These are phyloP conservation scores for Diplazon laetatorius DNA, from an alignment of 2,888 invertebrate genomes.

Conservation along the genomic window DNA sequence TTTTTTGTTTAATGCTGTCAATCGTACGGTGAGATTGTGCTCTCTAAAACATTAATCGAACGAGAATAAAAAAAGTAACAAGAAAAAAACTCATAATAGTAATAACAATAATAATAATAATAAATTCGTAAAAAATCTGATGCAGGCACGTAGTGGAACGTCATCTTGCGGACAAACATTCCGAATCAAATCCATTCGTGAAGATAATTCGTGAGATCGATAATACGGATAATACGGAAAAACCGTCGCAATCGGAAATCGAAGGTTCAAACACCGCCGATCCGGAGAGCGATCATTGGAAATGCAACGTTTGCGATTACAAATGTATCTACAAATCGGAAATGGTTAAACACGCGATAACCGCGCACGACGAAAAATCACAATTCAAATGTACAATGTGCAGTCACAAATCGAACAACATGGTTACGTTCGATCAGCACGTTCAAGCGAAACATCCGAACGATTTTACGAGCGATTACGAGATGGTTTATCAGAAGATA, in stretches of 20 bases:
- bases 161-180: constrained; percentile 87
- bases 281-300: constrained; percentile 86
- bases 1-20: too few relatives aligned
- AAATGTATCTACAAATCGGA: constrained; percentile 85
- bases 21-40: too few relatives aligned
- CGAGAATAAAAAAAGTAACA: too few relatives aligned
- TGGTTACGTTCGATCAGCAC: constrained; percentile 85
- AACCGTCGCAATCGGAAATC: constrained; percentile 70
- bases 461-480: constrained; percentile 76
- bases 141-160: constrained; percentile 85
- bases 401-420: constrained; percentile 84
- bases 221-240: constrained; percentile 78
- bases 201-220: constrained; percentile 83
- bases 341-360: constrained; percentile 85
- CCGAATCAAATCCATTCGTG: constrained; percentile 83
- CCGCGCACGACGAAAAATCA: constrained; percentile 86
- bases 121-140: constrained; percentile 45
- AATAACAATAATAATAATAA: too few relatives aligned
- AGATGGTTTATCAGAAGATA: constrained; percentile 84
- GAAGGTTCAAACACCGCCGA: constrained; percentile 74
- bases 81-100: too few relatives aligned
- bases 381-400: constrained; percentile 90
- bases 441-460: constrained; percentile 85
- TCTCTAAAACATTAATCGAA: too few relatives aligned
- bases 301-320: constrained; percentile 88